phyloP scores from a whole-genome alignment of 2,888 invertebrate species.

The Thecocarcelia acutangulata region DNA sequence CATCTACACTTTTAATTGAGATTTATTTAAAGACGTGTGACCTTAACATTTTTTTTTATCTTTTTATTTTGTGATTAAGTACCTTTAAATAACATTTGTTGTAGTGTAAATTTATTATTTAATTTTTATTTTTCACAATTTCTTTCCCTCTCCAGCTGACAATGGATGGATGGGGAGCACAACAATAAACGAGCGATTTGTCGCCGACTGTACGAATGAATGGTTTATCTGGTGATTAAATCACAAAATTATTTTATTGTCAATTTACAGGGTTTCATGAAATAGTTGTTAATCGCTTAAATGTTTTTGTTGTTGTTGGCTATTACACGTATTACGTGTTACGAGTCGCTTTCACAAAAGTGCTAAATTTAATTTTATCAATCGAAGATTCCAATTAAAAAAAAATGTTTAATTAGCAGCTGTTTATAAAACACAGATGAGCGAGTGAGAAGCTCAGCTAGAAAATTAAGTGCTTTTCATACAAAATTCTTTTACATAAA shows the following conservation, averaged over 20 bases:
- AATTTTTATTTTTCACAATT: conserved; percentile 35
- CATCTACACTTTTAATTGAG: conserved; percentile 29
- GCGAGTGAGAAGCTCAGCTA: too few species aligned
- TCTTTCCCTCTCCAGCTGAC: neutral
- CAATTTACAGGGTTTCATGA: conserved; percentile 8
- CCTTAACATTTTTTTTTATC: conserved; percentile 29
- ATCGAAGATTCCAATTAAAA: conserved; percentile 16
- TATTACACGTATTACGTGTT: neutral
- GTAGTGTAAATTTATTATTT: neutral
- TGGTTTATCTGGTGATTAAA: conserved; percentile 24
- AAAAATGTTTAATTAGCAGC: too few species aligned
- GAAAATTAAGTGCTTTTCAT: too few species aligned
- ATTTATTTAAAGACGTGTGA: conserved; percentile 41
- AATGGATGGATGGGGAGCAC: neutral
- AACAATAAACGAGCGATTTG: neutral
- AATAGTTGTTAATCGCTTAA: neutral
- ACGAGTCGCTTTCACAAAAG: neutral
- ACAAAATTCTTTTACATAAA: too few species aligned
- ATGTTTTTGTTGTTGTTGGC: too few species aligned
- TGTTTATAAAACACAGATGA: too few species aligned
- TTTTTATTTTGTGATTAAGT: conserved; percentile 9
- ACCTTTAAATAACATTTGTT: conserved; percentile 15
- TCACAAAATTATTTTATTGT: conserved; percentile 14
- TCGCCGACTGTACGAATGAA: too few species aligned
- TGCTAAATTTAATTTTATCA: conserved; percentile 35